Conservation (phyloP, 2,797 vertebrate genomes). For the Cottoperca gobio region DNA sequence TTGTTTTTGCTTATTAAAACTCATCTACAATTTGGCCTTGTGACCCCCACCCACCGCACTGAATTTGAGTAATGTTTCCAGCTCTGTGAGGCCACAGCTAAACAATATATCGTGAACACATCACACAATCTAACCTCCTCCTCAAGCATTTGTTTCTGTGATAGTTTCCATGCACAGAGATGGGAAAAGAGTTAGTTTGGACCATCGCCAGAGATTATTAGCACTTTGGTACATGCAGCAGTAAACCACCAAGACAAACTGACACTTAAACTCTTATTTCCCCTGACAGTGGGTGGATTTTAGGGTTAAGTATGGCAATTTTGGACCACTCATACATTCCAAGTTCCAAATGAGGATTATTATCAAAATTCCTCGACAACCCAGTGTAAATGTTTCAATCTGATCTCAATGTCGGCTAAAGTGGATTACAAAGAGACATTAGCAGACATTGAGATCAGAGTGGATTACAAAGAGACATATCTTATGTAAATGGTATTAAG, state of each 20-base stretch:
- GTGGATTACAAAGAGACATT: slow-evolving; percentile 21
- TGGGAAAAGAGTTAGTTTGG: slow-evolving; percentile 34
- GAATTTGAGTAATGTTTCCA: slow-evolving; percentile 39
- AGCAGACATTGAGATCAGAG: no score
- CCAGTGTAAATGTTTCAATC: neutral
- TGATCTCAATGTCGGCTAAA: neutral
- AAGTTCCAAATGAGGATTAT: slow-evolving; percentile 11
- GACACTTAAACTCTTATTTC: slow-evolving; percentile 22
- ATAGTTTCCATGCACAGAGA: slow-evolving; percentile 17
- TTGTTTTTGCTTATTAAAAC: slow-evolving; percentile 17
- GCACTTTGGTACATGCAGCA: slow-evolving; percentile 19
- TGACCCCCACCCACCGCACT: slow-evolving; percentile 41
- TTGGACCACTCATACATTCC: slow-evolving; percentile 14
- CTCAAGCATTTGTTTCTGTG: slow-evolving; percentile 18
- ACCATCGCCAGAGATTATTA: slow-evolving; percentile 42
- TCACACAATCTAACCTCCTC: slow-evolving; percentile 24
- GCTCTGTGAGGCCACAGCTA: slow-evolving; percentile 24
- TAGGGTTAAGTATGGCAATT: slow-evolving; percentile 21
- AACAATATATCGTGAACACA: slow-evolving; percentile 29
- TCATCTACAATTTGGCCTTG: slow-evolving; percentile 21
- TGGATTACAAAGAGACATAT: slow-evolving; percentile 28
- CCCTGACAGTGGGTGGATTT: slow-evolving; percentile 18
- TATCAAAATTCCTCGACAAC: slow-evolving; percentile 1
- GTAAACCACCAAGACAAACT: slow-evolving; percentile 25
- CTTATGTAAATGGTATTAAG: slow-evolving; percentile 11